phyloP scores from a whole-genome alignment of 2,888 invertebrate genomes.

The Coleophora flavipennella region DNA sequence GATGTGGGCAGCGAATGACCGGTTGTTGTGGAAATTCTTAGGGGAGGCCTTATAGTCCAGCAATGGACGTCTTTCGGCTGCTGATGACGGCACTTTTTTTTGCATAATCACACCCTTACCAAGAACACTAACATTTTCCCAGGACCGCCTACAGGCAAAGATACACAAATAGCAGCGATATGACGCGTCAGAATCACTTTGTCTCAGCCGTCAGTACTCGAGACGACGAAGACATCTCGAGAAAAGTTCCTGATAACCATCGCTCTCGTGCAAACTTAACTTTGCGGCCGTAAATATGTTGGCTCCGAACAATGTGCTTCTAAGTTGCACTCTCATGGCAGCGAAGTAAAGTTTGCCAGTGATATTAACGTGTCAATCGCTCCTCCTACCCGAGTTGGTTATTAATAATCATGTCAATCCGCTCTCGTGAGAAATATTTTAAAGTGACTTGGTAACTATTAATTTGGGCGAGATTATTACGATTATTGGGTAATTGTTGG shows the following conservation, averaged over 20 bases:
- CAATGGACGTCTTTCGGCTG: no score
- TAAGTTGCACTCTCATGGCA: constrained; percentile 13
- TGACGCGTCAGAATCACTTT: constrained; percentile 59
- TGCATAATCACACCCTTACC: no score
- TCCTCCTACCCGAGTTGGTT: constrained; percentile 46
- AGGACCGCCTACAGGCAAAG: constrained; percentile 22
- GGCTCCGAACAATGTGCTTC: constrained; percentile 8
- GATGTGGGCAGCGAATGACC: no score
- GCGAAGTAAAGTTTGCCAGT: constrained; percentile 20
- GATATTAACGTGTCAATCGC: constrained; percentile 65
- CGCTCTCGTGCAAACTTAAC: constrained; percentile 30
- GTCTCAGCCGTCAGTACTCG: constrained; percentile 48
- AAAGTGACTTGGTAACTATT: constrained; percentile 51
- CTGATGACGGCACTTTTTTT: no score
- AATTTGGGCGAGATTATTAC: constrained; percentile 51
- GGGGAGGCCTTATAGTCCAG: no score
- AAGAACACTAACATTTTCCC: no score
- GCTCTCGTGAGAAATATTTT: constrained; percentile 61
- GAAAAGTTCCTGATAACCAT: constrained; percentile 48
- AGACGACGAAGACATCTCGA: constrained; percentile 40
- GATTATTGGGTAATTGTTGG: constrained; percentile 60
- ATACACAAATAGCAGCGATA: constrained; percentile 57
- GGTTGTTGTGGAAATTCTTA: no score
- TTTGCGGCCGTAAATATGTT: constrained; percentile 5
- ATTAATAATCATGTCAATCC: constrained; percentile 66